phyloP scores from a whole-genome alignment of 2,113 vertebrate genomes.

The Ptilonorhynchus violaceus region DNA sequence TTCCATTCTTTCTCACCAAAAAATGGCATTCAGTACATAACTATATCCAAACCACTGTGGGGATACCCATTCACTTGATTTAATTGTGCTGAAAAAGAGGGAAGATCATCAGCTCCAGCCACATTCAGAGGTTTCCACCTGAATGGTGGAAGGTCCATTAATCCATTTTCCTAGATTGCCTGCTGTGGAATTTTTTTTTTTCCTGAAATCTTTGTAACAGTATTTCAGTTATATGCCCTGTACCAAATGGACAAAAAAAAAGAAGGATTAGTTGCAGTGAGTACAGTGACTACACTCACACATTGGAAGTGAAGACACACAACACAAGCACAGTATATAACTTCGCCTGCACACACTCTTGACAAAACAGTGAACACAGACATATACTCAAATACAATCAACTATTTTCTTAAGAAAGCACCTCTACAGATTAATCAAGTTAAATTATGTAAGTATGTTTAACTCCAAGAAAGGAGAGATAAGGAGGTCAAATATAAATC shows the following conservation, averaged over 20 bases:
- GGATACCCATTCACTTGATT: background rate
- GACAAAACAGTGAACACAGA: background rate
- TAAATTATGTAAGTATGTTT: background rate
- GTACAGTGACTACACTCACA: background rate
- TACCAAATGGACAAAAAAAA: background rate
- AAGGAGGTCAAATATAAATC: background rate
- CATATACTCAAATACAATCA: background rate
- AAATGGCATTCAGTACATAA: background rate
- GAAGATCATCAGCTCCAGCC: background rate
- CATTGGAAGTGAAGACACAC: fast-evolving
- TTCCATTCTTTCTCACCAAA: background rate
- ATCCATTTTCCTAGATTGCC: background rate
- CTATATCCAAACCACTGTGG: background rate
- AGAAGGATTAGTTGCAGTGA: background rate
- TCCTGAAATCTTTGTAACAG: background rate
- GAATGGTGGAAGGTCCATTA: background rate
- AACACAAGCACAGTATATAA: background rate
- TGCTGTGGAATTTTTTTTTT: background rate
- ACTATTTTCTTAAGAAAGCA: background rate
- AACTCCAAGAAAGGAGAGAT: background rate
- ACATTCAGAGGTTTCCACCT: background rate
- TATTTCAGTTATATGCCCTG: background rate
- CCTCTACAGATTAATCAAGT: background rate
- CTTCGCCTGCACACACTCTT: background rate
- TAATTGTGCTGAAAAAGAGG: background rate